phyloP scores from a whole-genome alignment of 2,113 vertebrate species.

The Pungitius pungitius region DNA sequence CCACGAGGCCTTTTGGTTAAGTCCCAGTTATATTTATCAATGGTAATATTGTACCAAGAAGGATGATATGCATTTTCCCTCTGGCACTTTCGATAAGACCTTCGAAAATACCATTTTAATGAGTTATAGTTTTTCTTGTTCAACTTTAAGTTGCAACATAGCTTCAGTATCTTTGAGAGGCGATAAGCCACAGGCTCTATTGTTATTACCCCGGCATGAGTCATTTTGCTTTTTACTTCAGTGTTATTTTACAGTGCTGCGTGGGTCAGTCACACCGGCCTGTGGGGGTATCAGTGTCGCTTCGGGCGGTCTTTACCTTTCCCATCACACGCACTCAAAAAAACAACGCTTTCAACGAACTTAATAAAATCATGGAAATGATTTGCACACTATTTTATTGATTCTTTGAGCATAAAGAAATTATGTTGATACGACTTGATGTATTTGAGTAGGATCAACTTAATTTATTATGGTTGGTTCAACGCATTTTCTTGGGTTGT shows the following conservation, averaged over 20 bases:
- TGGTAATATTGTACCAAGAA: neutral
- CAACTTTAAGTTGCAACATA: neutral
- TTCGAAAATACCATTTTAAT: neutral
- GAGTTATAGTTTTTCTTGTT: neutral
- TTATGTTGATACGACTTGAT: too few relatives aligned
- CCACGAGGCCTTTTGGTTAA: neutral
- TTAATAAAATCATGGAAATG: too few relatives aligned
- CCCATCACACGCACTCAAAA: too few relatives aligned
- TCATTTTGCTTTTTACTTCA: neutral
- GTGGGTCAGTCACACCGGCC: constrained; percentile 8
- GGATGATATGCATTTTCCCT: neutral
- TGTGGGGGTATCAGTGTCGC: constrained; percentile 31
- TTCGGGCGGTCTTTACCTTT: constrained; percentile 42
- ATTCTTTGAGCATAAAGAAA: too few relatives aligned
- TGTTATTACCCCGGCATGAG: constrained; percentile 27
- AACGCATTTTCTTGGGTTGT: too few relatives aligned
- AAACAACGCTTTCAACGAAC: too few relatives aligned
- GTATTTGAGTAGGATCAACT: too few relatives aligned
- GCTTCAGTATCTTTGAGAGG: neutral
- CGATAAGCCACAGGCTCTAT: constrained; percentile 17
- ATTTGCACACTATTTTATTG: too few relatives aligned
- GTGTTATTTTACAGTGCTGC: neutral
- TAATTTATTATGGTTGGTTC: too few relatives aligned
- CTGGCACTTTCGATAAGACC: neutral
- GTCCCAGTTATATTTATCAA: neutral